A percentile compares a stretch with the other conserved stretches of the same genome.
Evolutionary conservation across 37 sponge, comb jelly and placozoan genomes (phyloP).

Genomic region (Hexactinellida sp.): DNA sequence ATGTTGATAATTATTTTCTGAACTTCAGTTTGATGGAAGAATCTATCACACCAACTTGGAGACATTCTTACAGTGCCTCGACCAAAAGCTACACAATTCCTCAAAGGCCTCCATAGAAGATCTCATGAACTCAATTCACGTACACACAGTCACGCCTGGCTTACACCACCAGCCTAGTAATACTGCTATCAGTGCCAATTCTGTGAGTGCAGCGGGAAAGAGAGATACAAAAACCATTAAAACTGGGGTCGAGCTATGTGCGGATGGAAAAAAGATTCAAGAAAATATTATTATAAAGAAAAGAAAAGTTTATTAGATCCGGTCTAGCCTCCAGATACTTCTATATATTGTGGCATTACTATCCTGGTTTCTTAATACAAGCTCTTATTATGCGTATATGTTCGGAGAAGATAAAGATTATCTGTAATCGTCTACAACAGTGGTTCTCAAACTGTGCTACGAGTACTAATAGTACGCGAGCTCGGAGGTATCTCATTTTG

Average conservation of each 20-base stretch:
- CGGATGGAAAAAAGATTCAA: not conserved
- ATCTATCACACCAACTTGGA: not conserved
- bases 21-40: not conserved
- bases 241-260: not conserved
- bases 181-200: not conserved
- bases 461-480: too few relatives aligned
- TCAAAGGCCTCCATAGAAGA: conserved; percentile 5
- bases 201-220: not conserved
- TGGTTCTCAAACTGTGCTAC: too few relatives aligned
- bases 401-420: too few relatives aligned
- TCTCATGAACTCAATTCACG: not conserved
- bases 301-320: not conserved
- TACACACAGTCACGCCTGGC: not conserved
- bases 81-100: not conserved
- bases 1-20: not conserved
- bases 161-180: not conserved
- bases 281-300: not conserved
- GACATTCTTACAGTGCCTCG: not conserved
- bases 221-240: not conserved
- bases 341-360: conserved; percentile 8
- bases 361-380: too few relatives aligned
- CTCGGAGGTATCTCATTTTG: too few relatives aligned
- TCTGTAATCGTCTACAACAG: too few relatives aligned
- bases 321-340: not conserved
- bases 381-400: too few relatives aligned